Evolutionary conservation across 2,113 vertebrate species (phyloP).

Genomic region (Eclectus roratus): DNA sequence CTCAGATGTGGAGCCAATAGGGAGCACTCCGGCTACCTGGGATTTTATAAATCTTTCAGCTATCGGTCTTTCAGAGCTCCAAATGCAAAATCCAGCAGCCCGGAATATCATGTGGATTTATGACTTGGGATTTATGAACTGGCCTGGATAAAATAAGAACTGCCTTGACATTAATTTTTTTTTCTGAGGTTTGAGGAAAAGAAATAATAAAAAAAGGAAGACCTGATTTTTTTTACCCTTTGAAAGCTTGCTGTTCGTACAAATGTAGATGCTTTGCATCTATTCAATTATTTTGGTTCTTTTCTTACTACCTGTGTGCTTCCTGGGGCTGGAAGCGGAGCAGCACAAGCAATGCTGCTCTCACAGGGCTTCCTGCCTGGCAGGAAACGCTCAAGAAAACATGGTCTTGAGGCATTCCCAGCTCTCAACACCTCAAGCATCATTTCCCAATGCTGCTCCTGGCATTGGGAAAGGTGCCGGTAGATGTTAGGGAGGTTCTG

Average conservation of each 20-base stretch:
- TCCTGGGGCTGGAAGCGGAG: not conserved
- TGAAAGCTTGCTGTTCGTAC: not conserved
- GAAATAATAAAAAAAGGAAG: conserved; percentile 17
- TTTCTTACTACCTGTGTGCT: not conserved
- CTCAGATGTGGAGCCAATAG: conserved; percentile 44
- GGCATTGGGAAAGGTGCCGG: not conserved
- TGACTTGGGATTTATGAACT: conserved; percentile 63
- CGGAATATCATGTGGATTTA: conserved; percentile 57
- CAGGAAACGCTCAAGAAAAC: not conserved
- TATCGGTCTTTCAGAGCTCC: conserved; percentile 58
- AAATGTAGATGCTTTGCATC: not conserved
- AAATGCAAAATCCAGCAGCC: conserved; percentile 72
- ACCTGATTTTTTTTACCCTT: not conserved
- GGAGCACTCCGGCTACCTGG: conserved; percentile 27
- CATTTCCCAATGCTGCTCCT: not conserved
- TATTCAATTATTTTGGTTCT: not conserved
- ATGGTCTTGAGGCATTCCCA: not conserved
- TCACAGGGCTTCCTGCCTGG: not conserved
- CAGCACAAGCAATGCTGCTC: not conserved
- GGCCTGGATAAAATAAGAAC: conserved; percentile 67
- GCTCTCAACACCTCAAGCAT: not conserved
- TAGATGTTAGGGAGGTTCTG: not conserved
- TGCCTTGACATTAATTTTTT: not conserved
- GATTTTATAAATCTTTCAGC: conserved; percentile 67
- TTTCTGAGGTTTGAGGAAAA: not conserved